Percentiles rank a stretch among this genome's conserved stretches.
Evolutionary conservation across 2,113 vertebrate species (phyloP).

Genomic region (Brienomyrus longianalis): DNA sequence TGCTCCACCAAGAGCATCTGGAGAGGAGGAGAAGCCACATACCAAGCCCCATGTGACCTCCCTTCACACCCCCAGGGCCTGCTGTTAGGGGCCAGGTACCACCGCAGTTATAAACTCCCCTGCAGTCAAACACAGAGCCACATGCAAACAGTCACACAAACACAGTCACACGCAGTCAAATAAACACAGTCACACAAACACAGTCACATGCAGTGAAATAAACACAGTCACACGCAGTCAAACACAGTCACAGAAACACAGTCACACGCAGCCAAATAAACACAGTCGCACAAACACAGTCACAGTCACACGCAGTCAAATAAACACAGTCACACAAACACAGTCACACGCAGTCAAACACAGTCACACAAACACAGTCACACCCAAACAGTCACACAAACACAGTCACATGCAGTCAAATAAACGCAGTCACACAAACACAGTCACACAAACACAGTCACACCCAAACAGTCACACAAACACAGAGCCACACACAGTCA

Average conservation of each 20-base stretch:
- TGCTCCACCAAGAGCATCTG: constrained; percentile 52
- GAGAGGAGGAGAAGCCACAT: constrained; percentile 32
- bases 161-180: too few relatives aligned
- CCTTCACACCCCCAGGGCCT: constrained; percentile 42
- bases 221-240: not conserved
- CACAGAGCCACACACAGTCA: not conserved
- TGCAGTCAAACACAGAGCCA: constrained; percentile 39
- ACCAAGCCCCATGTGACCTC: constrained; percentile 27
- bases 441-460: too few relatives aligned
- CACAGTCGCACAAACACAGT: not conserved
- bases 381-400: too few relatives aligned
- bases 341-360: too few relatives aligned
- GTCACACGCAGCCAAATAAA: too few relatives aligned
- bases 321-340: too few relatives aligned
- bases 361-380: too few relatives aligned
- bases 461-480: not conserved
- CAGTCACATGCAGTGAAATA: not conserved
- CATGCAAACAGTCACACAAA: not conserved
- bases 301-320: too few relatives aligned
- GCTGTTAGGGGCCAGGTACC: constrained; percentile 56
- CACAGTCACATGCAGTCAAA: too few relatives aligned
- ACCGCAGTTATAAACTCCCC: constrained; percentile 14
- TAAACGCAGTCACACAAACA: too few relatives aligned
- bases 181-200: not conserved
- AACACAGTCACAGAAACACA: too few relatives aligned